Evolutionary conservation across 1,140 invertebrate species (phyloP), one percentile per base, ranked within the genome.

Genomic region (Ceratina japonica): DNA sequence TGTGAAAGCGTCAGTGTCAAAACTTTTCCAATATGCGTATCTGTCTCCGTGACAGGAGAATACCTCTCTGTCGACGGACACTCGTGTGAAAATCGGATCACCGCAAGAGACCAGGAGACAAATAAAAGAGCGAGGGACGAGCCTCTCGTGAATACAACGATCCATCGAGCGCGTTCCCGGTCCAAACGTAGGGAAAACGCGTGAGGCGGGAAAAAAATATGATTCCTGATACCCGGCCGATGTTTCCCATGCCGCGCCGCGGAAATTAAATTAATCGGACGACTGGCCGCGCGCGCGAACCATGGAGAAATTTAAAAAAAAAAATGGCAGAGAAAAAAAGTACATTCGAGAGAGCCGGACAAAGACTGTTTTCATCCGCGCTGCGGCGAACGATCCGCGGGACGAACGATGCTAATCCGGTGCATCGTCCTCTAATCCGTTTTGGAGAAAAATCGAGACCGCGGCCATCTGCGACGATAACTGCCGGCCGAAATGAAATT

Each of bases 381-480:
- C 12, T 3, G 22, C 37, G 12, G 52, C 10, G 56, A 44, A 44
- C 37, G 37, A 44, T 44, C 10, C 5, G 37, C 37, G 5, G 37
- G 10, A 7, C 37, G 51, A 77, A 54, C 65, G 70, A 74, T 73
- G 66, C 52, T 79, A 61, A 68, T 75, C 64, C 64, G 73, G 58
- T 31, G 54, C 68, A 68, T 80, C 70, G 75, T 66, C 66, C 68
- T 70, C 70, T 76, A 85, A 86, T 84, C 79, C 69, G 56, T 81
- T 86, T 86, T 70, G 63, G 18, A 12, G 49, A 58, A 80, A 83
- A 80, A 86, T 82, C 65, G 73, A 75, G 80, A 80, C 59, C 10
- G 37, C 37, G 61, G 49, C 66, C 74, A 74, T 56, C 84, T 73
- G 73, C 56, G 49, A 52, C n/a, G 72, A 82, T 76, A 68, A 71